Conservation (phyloP, 2,888 invertebrate genomes). For the Dione juno region DNA sequence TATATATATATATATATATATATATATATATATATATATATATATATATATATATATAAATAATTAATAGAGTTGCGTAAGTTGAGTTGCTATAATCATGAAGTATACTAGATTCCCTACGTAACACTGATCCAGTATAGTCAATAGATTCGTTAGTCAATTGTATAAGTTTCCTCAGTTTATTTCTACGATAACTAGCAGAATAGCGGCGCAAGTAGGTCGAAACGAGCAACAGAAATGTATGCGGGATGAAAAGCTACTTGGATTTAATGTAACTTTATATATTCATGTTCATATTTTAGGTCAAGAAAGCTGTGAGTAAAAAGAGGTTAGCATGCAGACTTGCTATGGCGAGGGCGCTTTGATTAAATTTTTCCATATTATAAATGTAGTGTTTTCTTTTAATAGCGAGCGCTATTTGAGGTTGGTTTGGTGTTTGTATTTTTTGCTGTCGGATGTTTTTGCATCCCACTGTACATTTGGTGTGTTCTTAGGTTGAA, state of each 20-base stretch:
- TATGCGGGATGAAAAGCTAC: slow-evolving; percentile 20
- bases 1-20: no score
- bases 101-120: no score
- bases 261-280: slow-evolving; percentile 25
- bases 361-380: slow-evolving; percentile 15
- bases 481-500: no score
- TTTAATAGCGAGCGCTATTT: neutral
- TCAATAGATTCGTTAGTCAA: slow-evolving; percentile 12
- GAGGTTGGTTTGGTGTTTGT: neutral
- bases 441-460: no score
- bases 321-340: slow-evolving; percentile 11
- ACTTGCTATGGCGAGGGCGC: neutral
- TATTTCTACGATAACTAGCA: slow-evolving; percentile 11
- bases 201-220: slow-evolving; percentile 24
- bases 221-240: slow-evolving; percentile 24
- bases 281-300: slow-evolving; percentile 26
- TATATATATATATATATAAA: no score
- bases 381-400: slow-evolving; percentile 6
- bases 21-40: no score
- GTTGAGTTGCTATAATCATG: no score
- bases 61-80: no score
- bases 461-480: no score
- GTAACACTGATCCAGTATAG: neutral
- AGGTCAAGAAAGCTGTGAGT: slow-evolving; percentile 18
- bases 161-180: slow-evolving; percentile 17